Evolutionary conservation across 2,888 invertebrate genomes (phyloP), one percentile per base, ranked within the genome.

Genomic region (Drosophila siamana): DNA sequence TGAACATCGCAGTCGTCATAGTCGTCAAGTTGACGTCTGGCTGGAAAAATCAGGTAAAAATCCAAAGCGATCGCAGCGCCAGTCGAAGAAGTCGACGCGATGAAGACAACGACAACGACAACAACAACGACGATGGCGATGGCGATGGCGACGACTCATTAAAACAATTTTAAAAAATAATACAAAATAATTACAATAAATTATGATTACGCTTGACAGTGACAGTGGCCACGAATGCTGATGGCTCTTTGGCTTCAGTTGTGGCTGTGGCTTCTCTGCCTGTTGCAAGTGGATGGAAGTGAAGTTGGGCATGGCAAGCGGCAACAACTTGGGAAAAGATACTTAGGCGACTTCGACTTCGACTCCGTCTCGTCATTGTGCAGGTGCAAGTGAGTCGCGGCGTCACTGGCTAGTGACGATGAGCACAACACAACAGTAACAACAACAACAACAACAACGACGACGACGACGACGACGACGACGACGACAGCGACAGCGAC

Each of bases 111-210:
- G 19, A 19, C 19, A 19, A 19, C 19, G 69, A 57, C 19, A 3
- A 19, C 19, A 19, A 19, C 19, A 67, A 57, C 48, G 63, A 40
- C 24, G 50, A 46, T 38, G 51, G 50, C 55, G 64, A 56, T 63
- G 60, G 54, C 67, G 64, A 64, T 66, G 68, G 68, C 78, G 63
- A 64, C 75, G 86, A 83, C 88, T 86, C 86, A 86, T 86, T 86
- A 86, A 86, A 86, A 88, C 86, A 86, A 86, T 86, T 86, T 88
- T 85, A 78, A 87, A 86, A 88, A 88, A 89, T 89, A 88, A 89
- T 89, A 88, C 86, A 86, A 86, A 88, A 88, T 88, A 88, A 88
- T 88, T 89, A 86, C 88, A 89, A 89, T 86, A 88, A 89, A 88
- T 88, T 88, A 88, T 89, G 88, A 88, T 88, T 88, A 89, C 88